phyloP scores from a whole-genome alignment of 2,888 invertebrate species.

The Leptura quadrifasciata region DNA sequence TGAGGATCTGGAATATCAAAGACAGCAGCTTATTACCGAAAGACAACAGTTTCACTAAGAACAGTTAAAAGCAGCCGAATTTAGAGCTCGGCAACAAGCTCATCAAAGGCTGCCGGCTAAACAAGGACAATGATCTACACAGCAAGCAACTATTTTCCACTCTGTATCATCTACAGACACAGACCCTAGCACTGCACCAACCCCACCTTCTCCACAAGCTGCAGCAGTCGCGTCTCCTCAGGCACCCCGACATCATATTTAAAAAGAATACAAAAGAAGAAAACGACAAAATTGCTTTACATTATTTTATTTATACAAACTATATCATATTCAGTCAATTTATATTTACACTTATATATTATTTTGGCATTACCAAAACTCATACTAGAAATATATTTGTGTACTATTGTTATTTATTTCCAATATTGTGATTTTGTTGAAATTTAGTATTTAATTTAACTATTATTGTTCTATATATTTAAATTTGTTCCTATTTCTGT shows the following conservation, averaged over 20 bases:
- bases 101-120: constrained; percentile 88
- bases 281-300: no score
- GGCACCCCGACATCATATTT: constrained; percentile 65
- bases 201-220: constrained; percentile 75
- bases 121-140: constrained; percentile 76
- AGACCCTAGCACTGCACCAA: constrained; percentile 73
- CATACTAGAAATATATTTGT: neutral
- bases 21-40: constrained; percentile 98
- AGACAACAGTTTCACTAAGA: constrained; percentile 99
- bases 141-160: constrained; percentile 68
- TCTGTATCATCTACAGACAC: constrained; percentile 70
- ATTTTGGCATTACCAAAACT: neutral
- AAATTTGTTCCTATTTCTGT: neutral
- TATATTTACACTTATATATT: neutral
- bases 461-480: neutral
- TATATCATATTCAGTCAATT: neutral
- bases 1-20: constrained; percentile 94
- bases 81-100: constrained; percentile 96
- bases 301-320: constrained; percentile 2
- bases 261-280: constrained; percentile 31
- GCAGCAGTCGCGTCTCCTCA: constrained; percentile 73
- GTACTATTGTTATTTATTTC: neutral
- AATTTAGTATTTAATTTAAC: neutral
- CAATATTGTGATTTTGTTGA: neutral
- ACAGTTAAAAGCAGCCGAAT: constrained; percentile 97